A percentile compares a stretch with the other conserved stretches of the same genome.
phyloP scores from a whole-genome alignment of 2,888 invertebrate species.

The Andrena bucephala region DNA sequence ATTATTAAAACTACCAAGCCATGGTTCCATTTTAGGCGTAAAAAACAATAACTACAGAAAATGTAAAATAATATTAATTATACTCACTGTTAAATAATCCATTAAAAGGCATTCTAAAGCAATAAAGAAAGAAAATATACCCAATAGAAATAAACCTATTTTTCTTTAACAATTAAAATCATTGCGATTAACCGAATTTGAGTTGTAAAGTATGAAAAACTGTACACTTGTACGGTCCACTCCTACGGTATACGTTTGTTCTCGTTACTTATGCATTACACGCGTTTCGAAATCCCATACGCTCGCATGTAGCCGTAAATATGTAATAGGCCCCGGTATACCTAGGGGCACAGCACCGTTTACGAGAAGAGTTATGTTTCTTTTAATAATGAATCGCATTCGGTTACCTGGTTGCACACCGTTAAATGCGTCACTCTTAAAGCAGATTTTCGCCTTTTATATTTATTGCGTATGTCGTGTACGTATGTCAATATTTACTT shows the following conservation, averaged over 20 bases:
- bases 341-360: conserved; percentile 36
- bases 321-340: conserved; percentile 47
- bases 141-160: no score
- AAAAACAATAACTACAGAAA: no score
- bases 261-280: conserved; percentile 49
- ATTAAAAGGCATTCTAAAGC: no score
- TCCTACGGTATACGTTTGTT: conserved; percentile 51
- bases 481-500: background rate
- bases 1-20: no score
- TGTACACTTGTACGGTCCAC: conserved; percentile 32
- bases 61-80: no score
- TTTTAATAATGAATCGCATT: conserved; percentile 40
- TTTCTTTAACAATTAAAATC: no score
- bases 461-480: background rate
- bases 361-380: conserved; percentile 34
- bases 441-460: background rate
- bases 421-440: background rate
- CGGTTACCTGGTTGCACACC: background rate
- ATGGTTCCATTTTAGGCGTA: no score
- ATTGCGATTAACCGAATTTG: conserved; percentile 6
- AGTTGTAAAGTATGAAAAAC: conserved; percentile 30
- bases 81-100: no score
- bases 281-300: conserved; percentile 55
- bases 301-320: conserved; percentile 55
- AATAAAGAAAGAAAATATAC: no score